Base-by-base conservation (phyloP, 2,113 vertebrate genomes). In the Lophius piscatorius region DNA sequence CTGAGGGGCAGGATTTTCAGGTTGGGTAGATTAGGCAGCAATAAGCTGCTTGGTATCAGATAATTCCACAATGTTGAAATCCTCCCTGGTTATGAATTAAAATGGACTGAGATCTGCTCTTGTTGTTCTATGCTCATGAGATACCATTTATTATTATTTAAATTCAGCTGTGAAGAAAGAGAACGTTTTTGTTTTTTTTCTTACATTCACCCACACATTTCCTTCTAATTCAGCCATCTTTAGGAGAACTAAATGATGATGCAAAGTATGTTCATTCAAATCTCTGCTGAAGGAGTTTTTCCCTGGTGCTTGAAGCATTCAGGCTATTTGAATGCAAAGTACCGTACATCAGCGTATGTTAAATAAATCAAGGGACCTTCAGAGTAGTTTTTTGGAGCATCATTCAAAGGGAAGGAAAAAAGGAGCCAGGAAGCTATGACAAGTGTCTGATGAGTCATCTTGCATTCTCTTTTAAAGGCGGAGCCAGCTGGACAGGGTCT, bases 1-100 rank as follows among this genome's bases (percentile, higher is more conserved):
- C 79, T 74, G 42, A 5, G 71, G 64, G 70, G 75, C 47, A 20
- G 80, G 70, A 78, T 84, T 84, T 87, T 76, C 62, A 75, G 71
- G 74, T 74, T 74, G 58, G 68, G 35, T 76, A 81, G 87, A 89
- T 89, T 83, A 85, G 76, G 60, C 59, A 59, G 70, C 68, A 83
- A 86, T 91, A 90, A 91, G 78, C 84, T 64, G 74, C 64, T 75
- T 83, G 70, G 51, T 82, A 81, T 84, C 80, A 74, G 84, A 86
- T 87, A 74, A 87, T 85, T 81, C 78, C 68, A 69, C 69, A 72
- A 70, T 70, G 71, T 83, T 71, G 61, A 78, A 81, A 82, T 85
- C 81, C 74, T 71, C 59, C 49, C 68, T 76, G 75, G 74, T 65
- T 81, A 55, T 81, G 71, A 82, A 81, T 80, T 69, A 69, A 75